Percentiles rank a stretch among this genome's conserved stretches.
phyloP scores from a whole-genome alignment of 2,888 invertebrate genomes.

The Catocala fraxini region DNA sequence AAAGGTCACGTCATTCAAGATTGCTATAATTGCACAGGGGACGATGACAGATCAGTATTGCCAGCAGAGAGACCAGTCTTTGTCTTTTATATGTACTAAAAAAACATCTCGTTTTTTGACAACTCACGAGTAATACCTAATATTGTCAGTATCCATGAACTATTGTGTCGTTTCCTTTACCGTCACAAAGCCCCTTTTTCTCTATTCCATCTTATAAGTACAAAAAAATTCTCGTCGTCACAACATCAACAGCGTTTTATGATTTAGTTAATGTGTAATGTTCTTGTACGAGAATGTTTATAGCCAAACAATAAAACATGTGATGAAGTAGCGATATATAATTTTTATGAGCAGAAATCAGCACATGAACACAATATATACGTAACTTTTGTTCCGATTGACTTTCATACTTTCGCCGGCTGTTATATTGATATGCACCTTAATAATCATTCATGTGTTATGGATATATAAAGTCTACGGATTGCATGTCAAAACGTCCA shows the following conservation, averaged over 20 bases:
- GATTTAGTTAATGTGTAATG: background rate
- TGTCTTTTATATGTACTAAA: no score
- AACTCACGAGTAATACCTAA: no score
- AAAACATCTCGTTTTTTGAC: no score
- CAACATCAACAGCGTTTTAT: background rate
- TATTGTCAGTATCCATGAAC: no score
- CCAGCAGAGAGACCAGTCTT: no score
- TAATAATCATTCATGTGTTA: conserved; percentile 40
- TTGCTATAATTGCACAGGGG: no score
- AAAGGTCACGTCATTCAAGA: no score
- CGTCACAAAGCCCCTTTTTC: no score
- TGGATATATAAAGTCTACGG: conserved; percentile 32
- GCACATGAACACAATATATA: conserved; percentile 35
- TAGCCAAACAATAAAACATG: conserved; percentile 38
- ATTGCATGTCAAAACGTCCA: conserved; percentile 3
- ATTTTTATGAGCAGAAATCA: conserved; percentile 42
- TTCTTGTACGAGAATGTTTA: conserved; percentile 25
- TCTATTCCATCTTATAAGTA: no score
- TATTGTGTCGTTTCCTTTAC: no score
- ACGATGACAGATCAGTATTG: no score
- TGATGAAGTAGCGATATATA: conserved; percentile 42
- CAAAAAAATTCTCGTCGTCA: background rate
- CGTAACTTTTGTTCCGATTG: conserved; percentile 38
- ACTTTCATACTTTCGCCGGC: conserved; percentile 31
- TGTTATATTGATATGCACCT: conserved; percentile 44